Evolutionary conservation across 2,113 vertebrate species (phyloP).

Genomic region (Procavia capensis): DNA sequence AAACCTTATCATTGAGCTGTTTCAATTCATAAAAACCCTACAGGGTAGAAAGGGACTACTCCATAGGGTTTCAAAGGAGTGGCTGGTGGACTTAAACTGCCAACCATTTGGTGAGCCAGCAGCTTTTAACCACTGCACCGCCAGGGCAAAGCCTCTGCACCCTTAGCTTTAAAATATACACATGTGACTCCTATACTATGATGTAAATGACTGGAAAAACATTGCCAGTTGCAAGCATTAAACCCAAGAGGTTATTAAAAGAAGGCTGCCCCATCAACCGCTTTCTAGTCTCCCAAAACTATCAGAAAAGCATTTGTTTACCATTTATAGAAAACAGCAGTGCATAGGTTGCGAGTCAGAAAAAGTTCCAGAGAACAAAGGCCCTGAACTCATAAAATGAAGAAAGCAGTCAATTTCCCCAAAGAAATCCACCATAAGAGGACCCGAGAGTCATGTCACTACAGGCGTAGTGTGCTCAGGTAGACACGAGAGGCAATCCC

Average conservation of each 20-base stretch:
- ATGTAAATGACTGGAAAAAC: background rate
- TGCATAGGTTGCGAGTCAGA: background rate
- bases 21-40: too few relatives aligned
- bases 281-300: conserved; percentile 18
- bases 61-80: too few relatives aligned
- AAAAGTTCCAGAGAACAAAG: background rate
- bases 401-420: background rate
- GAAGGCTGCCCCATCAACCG: background rate
- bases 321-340: background rate
- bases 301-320: background rate
- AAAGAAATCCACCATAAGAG: conserved; percentile 2
- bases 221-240: background rate
- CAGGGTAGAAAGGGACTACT: too few relatives aligned
- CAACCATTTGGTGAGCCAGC: too few relatives aligned
- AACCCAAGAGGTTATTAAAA: background rate
- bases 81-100: too few relatives aligned
- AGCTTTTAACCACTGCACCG: too few relatives aligned
- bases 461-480: background rate
- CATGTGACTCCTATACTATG: background rate
- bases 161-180: background rate
- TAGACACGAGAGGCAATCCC: background rate
- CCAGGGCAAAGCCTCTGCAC: too few relatives aligned
- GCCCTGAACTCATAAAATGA: background rate
- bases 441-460: background rate
- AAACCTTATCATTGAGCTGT: too few relatives aligned